phyloP scores from a whole-genome alignment of 2,797 vertebrate genomes.

The Hippocampus kuda region DNA sequence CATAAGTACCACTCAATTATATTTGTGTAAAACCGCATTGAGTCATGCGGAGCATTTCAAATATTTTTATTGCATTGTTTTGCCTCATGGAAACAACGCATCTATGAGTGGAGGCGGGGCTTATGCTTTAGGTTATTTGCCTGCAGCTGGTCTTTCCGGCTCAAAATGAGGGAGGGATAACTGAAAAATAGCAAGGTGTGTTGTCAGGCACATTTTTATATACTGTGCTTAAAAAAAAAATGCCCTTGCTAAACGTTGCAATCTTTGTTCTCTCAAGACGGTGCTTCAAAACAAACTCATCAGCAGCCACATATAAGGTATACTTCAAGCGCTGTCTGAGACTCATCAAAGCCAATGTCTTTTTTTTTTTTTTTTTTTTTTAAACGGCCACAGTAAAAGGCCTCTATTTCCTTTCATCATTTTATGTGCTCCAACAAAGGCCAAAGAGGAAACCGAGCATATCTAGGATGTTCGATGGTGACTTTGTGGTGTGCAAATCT shows the following conservation, averaged over 20 bases:
- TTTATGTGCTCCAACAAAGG: slow-evolving; percentile 39
- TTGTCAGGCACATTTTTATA: neutral
- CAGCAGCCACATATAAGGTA: neutral
- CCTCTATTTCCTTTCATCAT: slow-evolving; percentile 40
- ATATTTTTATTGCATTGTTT: neutral
- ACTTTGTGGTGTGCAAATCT: slow-evolving; percentile 56
- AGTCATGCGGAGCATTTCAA: neutral
- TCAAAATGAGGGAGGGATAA: neutral
- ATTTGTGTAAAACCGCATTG: neutral
- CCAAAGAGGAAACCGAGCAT: slow-evolving; percentile 25
- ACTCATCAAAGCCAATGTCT: slow-evolving; percentile 33
- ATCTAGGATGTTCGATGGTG: slow-evolving; percentile 44
- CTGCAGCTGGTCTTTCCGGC: slow-evolving; percentile 5
- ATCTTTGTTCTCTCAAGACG: neutral
- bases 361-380: slow-evolving; percentile 26
- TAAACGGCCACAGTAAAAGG: slow-evolving; percentile 10
- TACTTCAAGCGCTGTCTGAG: slow-evolving; percentile 36
- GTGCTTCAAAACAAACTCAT: neutral
- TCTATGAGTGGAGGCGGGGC: too few species aligned
- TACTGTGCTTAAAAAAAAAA: neutral
- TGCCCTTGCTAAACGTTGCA: neutral
- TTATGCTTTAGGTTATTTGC: neutral
- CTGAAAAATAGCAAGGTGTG: neutral
- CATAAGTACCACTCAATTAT: neutral
- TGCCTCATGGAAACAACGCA: neutral